phyloP scores from a whole-genome alignment of 2,888 invertebrate genomes.

The Drosophila pseudotalamancana region DNA sequence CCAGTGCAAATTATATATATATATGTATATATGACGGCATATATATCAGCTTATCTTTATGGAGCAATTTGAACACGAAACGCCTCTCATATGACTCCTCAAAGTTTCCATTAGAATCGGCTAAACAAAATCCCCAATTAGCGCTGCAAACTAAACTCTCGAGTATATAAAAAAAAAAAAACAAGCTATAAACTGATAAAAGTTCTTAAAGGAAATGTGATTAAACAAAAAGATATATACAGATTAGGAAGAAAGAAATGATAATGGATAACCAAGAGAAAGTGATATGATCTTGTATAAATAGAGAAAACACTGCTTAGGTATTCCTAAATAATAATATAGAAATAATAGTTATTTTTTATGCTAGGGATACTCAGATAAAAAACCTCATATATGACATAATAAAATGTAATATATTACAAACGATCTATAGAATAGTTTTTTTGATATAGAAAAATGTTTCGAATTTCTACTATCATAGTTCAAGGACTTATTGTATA shows the following conservation, averaged over 20 bases:
- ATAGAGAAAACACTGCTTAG: neutral
- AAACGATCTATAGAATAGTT: no score
- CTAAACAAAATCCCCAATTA: neutral
- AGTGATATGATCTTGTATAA: neutral
- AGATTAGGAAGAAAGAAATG: no score
- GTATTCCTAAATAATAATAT: neutral
- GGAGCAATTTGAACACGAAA: conserved; percentile 16
- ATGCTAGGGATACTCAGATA: no score
- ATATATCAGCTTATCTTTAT: conserved; percentile 46
- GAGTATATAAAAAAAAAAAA: neutral
- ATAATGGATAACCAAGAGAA: no score
- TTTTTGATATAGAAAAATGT: no score
- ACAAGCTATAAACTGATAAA: neutral
- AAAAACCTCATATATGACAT: no score
- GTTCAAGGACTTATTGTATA: no score
- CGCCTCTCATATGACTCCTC: conserved; percentile 9
- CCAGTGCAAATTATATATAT: conserved; percentile 9
- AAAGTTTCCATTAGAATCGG: conserved; percentile 8
- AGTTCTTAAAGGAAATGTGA: neutral
- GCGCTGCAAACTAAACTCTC: neutral
- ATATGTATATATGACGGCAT: no score
- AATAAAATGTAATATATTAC: no score
- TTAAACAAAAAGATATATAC: no score
- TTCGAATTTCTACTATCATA: no score
- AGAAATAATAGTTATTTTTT: no score